Base-by-base conservation (phyloP, 2,888 invertebrate genomes). In the Acrobeloides nanus region DNA sequence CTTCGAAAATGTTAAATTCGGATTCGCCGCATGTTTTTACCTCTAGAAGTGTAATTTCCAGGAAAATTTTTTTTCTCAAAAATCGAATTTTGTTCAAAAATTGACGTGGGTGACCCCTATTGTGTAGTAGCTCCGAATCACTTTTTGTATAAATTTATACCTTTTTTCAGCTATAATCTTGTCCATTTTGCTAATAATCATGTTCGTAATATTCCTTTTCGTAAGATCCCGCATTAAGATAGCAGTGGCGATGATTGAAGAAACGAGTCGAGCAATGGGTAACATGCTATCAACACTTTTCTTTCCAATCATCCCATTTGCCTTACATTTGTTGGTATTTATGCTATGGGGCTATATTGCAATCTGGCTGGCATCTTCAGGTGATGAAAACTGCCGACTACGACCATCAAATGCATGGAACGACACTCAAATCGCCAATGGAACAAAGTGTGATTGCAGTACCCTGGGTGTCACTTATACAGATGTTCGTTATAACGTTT, bases 291-390 rank as follows among this genome's bases (percentile, higher is more conserved):
- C 87, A 4, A 84, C 88, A 1, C 79, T 95, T 43, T 80, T 89
- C 59, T 92, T 92, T 76, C 95, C 95, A 0, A 77, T 95, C 57
- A 78, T 90, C 61, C 90, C 92, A 0, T 92, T 89, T 84, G 62
- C 85, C 8, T 72, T 89, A 10, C 87, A 89, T 75, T 77, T 89
- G 44, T 77, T 77, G 0, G 81, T 86, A 1, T 68, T 70, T 45
- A 56, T 55, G 5, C 45, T 70, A 5, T 68, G 69, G 69, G 69
- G 61, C n/a, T 47, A 60, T 1, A 56, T 70, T 12, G 56, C 66
- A 23, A 62, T 70, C 24, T 70, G 66, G 66, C 45, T 70, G 12
- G 57, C 69, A 1, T 66, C 69, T 0, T 59, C 62, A 8, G 69
- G 69, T 10, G 53, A 59, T 29, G 69, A 69, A 43, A 54, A 62